Evolutionary conservation across 2,113 vertebrate species (phyloP).

Genomic region (Plecotus auritus): DNA sequence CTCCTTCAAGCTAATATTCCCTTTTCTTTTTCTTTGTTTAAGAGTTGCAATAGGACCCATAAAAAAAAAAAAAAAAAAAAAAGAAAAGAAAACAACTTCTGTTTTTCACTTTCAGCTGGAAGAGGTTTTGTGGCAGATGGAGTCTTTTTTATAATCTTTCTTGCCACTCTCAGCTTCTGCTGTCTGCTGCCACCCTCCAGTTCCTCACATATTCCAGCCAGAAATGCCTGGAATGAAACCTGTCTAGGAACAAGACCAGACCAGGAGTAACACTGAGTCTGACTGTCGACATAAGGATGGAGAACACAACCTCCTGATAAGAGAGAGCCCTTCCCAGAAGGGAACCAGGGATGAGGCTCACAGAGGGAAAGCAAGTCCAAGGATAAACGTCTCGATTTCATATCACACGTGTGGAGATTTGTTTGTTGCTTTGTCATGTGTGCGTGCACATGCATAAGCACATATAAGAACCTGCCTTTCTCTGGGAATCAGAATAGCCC

Average conservation of each 20-base stretch:
- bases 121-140: constrained; percentile 61
- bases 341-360: background rate
- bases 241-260: constrained; percentile 59
- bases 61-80: background rate
- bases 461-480: background rate
- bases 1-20: background rate
- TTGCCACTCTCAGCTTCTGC: constrained; percentile 46
- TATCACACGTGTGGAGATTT: background rate
- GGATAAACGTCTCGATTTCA: background rate
- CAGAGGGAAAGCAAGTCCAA: constrained; percentile 5
- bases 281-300: constrained; percentile 57
- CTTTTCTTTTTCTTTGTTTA: background rate
- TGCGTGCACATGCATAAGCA: background rate
- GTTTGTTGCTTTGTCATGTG: background rate
- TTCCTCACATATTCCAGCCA: constrained; percentile 63
- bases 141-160: constrained; percentile 37
- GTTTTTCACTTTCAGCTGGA: constrained; percentile 55
- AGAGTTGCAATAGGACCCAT: background rate
- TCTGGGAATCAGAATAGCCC: constrained; percentile 64
- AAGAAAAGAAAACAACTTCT: constrained; percentile 44
- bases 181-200: constrained; percentile 35
- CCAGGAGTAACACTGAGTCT: constrained; percentile 66
- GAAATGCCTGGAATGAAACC: constrained; percentile 55
- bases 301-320: background rate
- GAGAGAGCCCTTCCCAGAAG: constrained; percentile 36